Base-by-base conservation (phyloP, 1,140 invertebrate genomes). In the Conus betulinus region DNA sequence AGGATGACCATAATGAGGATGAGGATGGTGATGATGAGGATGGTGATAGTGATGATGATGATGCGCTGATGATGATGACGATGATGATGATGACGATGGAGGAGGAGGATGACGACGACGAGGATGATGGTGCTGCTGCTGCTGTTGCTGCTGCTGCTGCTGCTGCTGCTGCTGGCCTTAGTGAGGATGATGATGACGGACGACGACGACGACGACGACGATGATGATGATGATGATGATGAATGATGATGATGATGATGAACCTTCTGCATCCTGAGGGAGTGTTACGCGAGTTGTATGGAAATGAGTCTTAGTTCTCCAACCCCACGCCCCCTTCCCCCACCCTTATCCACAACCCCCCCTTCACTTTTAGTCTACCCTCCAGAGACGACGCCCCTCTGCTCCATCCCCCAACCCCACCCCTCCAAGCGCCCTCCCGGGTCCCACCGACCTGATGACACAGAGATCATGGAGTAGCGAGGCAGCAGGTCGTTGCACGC, bases 401-500 rank as follows among this genome's bases (percentile, higher is more conserved):
- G 0, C 39, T 39, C 39, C 39, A 39, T n/a, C 39, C 39, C 39
- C 39, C 39, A 39, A 0, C 3, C 39, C 39, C 39, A 39, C 39
- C 39, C 15, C 57, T 60, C 8, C 57, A 60, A 60, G 8, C 57
- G 57, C 4, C 8, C 57, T 11, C 0, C 8, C 57, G 15, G 15
- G 57, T 81, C 7, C 8, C 76, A 60, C 27, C 52, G 4, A 85
- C 84, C 84, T 85, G 84, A 85, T 71, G 63, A 85, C 84, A 15
- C n/a, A 39, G 74, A 85, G 84, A 63, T 67, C 84, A 85, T 76
- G 84, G 84, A 85, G 84, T 85, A 85, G 25, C 84, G 8, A 51
- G 84, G 84, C 84, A 85, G 84, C 67, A 85, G 67, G 51, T 85
- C 84, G 20, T 85, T 85, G 84, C 84, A 85, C 63, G 84, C 60